Percentiles rank a stretch among this genome's conserved stretches.
phyloP scores from a whole-genome alignment of 2,797 vertebrate species.

The Sebastes trivittatus region DNA sequence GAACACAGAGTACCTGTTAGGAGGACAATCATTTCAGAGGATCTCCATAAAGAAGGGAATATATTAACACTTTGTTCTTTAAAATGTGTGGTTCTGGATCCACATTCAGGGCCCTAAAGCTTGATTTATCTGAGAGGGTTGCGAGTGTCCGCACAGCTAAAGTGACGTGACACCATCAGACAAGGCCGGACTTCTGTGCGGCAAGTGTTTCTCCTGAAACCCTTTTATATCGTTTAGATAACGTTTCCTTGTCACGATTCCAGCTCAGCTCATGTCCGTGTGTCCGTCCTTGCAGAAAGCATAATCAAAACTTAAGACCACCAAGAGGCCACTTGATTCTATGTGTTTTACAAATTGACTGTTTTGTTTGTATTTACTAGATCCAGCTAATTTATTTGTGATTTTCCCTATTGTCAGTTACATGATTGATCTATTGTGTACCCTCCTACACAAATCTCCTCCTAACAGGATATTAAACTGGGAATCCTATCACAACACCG shows the following conservation, averaged over 20 bases:
- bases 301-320: too few species aligned
- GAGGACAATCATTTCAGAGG: background rate
- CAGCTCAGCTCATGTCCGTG: too few species aligned
- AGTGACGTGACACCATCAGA: too few species aligned
- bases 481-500: background rate
- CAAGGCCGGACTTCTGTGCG: fast-evolving
- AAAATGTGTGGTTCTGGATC: background rate
- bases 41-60: background rate
- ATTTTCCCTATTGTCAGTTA: background rate
- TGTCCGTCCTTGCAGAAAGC: too few species aligned
- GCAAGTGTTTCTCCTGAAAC: too few species aligned
- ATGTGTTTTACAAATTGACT: background rate
- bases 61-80: background rate
- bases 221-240: too few species aligned
- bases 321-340: background rate
- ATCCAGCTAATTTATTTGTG: background rate
- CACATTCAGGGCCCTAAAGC: background rate
- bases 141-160: too few species aligned
- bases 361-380: background rate
- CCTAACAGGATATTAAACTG: background rate
- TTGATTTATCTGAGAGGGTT: too few species aligned
- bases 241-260: too few species aligned
- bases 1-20: background rate
- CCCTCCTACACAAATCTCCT: background rate
- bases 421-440: background rate